A percentile compares a stretch with the other conserved stretches of the same genome.
Conservation (phyloP, 1,140 invertebrate species). For the Ditylenchus dipsaci region DNA sequence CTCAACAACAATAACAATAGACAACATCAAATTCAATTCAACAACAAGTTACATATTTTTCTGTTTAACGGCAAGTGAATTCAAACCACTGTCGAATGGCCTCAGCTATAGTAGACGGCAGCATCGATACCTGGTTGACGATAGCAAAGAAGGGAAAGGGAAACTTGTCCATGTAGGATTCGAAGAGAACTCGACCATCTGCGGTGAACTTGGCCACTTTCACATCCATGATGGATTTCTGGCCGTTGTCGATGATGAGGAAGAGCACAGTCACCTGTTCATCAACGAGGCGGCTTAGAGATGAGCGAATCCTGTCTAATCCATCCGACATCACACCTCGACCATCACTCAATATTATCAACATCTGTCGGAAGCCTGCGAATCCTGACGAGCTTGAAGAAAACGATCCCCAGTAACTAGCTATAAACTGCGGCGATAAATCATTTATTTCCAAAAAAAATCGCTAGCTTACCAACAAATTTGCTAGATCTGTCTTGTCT, state of each 20-base stretch:
- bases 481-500: constrained; percentile 66
- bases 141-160: constrained; percentile 98
- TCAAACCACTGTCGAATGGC: constrained; percentile 97
- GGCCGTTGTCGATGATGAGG: constrained; percentile 89
- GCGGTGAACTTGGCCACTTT: constrained; percentile 62
- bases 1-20: no score
- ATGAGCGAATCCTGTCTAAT: constrained; percentile 69
- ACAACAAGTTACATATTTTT: no score
- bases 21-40: no score
- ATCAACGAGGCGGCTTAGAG: constrained; percentile 74
- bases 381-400: background rate
- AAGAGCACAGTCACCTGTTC: constrained; percentile 86
- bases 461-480: constrained; percentile 69
- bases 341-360: constrained; percentile 89
- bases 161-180: constrained; percentile 84
- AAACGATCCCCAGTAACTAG: background rate
- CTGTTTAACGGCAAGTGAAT: constrained; percentile 60
- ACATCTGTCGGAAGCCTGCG: constrained; percentile 67
- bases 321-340: constrained; percentile 86
- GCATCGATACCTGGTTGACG: constrained; percentile 75
- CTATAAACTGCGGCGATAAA: background rate
- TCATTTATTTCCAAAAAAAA: no score
- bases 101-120: constrained; percentile 85
- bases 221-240: constrained; percentile 87
- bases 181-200: constrained; percentile 60